These are phyloP conservation scores for Epinephelus awoara DNA, from an alignment of 2,797 vertebrate genomes.

Conservation along the genomic window DNA sequence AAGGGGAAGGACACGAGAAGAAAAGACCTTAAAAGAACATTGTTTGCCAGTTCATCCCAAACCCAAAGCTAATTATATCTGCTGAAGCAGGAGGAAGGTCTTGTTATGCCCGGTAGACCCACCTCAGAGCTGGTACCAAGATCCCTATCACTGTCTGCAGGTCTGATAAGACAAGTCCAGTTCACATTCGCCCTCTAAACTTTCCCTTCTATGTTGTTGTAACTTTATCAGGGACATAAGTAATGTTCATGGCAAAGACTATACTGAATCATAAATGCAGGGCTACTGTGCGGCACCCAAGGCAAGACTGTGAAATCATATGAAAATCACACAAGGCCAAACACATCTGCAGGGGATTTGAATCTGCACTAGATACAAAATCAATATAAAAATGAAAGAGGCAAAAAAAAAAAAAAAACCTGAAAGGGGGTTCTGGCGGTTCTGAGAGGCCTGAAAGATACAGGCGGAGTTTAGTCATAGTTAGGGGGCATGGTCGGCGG, in stretches of 20 bases:
- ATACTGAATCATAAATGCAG: neutral
- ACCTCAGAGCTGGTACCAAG: constrained; percentile 62
- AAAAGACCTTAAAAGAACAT: constrained; percentile 71
- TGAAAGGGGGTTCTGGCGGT: neutral
- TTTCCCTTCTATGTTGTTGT: constrained; percentile 36
- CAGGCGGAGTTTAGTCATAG: no score
- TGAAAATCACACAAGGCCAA: constrained; percentile 10
- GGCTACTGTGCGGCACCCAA: neutral
- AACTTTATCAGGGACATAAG: constrained; percentile 33
- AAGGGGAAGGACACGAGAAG: constrained; percentile 59
- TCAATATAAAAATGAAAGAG: constrained; percentile 11
- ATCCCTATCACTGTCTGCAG: constrained; percentile 70
- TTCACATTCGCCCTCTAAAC: constrained; percentile 71
- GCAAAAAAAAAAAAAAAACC: neutral
- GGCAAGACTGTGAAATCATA: constrained; percentile 8
- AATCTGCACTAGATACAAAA: constrained; percentile 35
- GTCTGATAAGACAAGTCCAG: constrained; percentile 67
- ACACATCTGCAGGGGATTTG: constrained; percentile 19
- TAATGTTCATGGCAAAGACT: constrained; percentile 15
- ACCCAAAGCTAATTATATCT: constrained; percentile 78
- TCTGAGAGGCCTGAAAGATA: neutral
- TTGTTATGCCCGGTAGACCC: constrained; percentile 73
- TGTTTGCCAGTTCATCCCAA: constrained; percentile 63
- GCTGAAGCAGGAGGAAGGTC: constrained; percentile 68
- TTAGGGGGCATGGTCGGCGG: no score